Conservation (phyloP, 2,113 vertebrate species). For the Triplophysa tibetana region DNA sequence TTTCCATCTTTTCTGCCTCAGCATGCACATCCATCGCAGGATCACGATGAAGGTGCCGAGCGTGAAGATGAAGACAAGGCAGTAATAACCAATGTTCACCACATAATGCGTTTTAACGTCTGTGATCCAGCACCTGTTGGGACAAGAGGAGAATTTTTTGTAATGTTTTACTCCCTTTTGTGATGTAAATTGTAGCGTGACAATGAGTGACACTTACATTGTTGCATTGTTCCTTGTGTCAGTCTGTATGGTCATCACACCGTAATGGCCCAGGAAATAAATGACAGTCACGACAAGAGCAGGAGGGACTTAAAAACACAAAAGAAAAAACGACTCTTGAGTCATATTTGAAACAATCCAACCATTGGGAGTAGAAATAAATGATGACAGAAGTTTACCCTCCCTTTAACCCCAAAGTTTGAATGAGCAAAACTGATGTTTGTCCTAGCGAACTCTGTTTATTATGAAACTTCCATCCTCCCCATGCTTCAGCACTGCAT, state of each 20-base stretch:
- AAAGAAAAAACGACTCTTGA: background rate
- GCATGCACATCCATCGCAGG: constrained; percentile 58
- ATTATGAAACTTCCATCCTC: background rate
- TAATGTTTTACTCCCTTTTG: no score
- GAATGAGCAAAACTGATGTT: background rate
- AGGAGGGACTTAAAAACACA: constrained; percentile 59
- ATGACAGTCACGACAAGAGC: constrained; percentile 50
- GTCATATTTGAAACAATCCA: no score
- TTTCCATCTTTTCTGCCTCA: constrained; percentile 13
- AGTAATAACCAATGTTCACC: constrained; percentile 72
- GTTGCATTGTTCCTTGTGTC: background rate
- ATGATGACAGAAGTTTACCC: no score
- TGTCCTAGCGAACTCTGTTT: background rate
- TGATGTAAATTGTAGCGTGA: no score
- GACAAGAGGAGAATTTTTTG: background rate
- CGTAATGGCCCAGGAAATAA: constrained; percentile 60
- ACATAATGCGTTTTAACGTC: constrained; percentile 57
- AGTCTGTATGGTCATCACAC: constrained; percentile 45
- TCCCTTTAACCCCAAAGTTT: no score
- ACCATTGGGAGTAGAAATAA: no score
- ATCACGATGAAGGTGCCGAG: constrained; percentile 61
- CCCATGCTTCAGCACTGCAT: background rate
- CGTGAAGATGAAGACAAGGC: constrained; percentile 68
- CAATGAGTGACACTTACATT: constrained; percentile 62
- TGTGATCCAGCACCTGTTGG: constrained; percentile 72